phyloP scores from a whole-genome alignment of 2,888 invertebrate genomes.

The Elmis aenea region DNA sequence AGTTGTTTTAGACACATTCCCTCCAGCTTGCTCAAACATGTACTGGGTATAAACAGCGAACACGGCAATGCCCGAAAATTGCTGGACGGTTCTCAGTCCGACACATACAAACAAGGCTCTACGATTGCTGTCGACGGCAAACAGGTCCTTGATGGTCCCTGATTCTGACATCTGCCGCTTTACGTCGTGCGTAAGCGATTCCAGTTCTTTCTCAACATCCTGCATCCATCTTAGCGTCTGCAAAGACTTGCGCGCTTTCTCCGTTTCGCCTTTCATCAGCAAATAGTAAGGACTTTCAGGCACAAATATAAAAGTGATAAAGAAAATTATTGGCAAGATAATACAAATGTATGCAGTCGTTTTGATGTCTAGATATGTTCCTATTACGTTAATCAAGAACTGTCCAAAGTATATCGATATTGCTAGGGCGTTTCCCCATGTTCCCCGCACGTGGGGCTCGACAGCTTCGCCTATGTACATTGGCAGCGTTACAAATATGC shows the following conservation, averaged over 20 bases:
- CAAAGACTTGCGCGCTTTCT: conserved; percentile 29
- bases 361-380: conserved; percentile 53
- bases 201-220: conserved; percentile 33
- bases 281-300: conserved; percentile 52
- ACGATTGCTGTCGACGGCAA: conserved; percentile 30
- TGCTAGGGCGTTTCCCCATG: conserved; percentile 32
- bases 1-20: conserved; percentile 30
- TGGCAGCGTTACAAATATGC: conserved; percentile 1
- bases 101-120: conserved; percentile 29
- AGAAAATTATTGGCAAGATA: conserved; percentile 52
- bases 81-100: conserved; percentile 30
- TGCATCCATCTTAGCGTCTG: conserved; percentile 28
- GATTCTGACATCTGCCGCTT: conserved; percentile 35
- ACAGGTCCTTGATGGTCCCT: conserved; percentile 31
- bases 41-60: conserved; percentile 33
- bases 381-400: conserved; percentile 47
- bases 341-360: conserved; percentile 54
- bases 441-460: conserved; percentile 31
- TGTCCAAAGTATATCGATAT: conserved; percentile 29
- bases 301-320: conserved; percentile 54
- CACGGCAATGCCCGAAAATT: conserved; percentile 33
- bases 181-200: conserved; percentile 28
- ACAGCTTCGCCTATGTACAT: conserved; percentile 27
- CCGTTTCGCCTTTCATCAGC: conserved; percentile 28
- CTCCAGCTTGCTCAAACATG: conserved; percentile 38